Conservation (phyloP, 92 coral and sea anemone species). For the Zoanthus sansibaricus region DNA sequence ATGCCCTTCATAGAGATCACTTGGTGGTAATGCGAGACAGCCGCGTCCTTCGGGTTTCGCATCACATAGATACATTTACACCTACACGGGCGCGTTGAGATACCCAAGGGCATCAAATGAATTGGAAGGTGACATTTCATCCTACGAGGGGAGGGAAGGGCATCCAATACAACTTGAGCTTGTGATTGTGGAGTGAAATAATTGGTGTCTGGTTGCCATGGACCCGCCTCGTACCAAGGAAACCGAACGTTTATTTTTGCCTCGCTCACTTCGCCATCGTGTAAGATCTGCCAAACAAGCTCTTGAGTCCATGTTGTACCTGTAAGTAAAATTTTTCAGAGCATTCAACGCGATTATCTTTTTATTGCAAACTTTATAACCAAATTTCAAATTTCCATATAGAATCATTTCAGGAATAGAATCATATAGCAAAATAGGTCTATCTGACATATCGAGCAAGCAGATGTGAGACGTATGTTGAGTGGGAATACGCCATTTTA, state of each 20-base stretch:
- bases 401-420: no score
- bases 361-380: no score
- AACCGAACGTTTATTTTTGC: constrained; percentile 4
- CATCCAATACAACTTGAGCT: constrained; percentile 1
- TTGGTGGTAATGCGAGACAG: constrained; percentile 58
- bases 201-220: background rate
- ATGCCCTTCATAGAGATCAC: constrained; percentile 30
- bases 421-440: no score
- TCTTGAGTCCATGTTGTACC: constrained; percentile 69
- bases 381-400: no score
- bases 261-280: constrained; percentile 51
- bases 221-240: constrained; percentile 33
- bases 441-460: no score
- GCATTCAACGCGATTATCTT: no score
- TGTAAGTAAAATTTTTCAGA: background rate
- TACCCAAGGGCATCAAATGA: constrained; percentile 39
- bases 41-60: constrained; percentile 73
- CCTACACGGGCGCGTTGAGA: constrained; percentile 12
- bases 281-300: constrained; percentile 62
- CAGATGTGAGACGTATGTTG: no score
- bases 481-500: no score
- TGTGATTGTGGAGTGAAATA: background rate
- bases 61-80: constrained; percentile 65
- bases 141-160: constrained; percentile 58
- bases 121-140: constrained; percentile 58